Evolutionary conservation across 1,140 invertebrate species (phyloP).

Genomic region (Penaeus vannamei): DNA sequence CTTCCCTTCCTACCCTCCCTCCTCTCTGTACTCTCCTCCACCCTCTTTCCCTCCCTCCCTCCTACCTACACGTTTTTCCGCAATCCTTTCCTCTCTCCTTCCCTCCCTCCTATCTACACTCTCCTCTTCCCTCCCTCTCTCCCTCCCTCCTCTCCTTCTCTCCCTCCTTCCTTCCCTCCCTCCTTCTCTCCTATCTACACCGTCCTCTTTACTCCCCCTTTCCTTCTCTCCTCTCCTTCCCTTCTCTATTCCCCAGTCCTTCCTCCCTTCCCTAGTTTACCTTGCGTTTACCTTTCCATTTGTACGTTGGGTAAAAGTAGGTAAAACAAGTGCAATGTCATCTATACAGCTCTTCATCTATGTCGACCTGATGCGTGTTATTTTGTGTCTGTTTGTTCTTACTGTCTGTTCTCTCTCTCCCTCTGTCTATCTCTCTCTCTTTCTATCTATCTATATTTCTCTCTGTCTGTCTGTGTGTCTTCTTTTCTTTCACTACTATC

Average conservation of each 20-base stretch:
- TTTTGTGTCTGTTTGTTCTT: no score
- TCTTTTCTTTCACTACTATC: not conserved
- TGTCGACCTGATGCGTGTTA: no score
- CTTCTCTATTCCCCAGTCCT: conserved; percentile 1
- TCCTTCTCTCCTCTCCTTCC: conserved; percentile 4
- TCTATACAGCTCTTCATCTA: no score
- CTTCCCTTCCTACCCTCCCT: not conserved
- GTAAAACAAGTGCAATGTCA: no score
- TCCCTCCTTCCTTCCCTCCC: conserved; percentile 7
- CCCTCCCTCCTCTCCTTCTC: conserved; percentile 2
- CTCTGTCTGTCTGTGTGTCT: not conserved
- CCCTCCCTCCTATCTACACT: no score
- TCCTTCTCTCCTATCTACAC: not conserved
- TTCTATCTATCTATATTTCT: not conserved
- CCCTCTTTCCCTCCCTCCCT: not conserved
- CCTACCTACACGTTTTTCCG: no score
- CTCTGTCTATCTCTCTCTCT: conserved; percentile 19
- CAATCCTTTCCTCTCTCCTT: not conserved
- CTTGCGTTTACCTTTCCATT: no score
- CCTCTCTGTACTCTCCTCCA: no score
- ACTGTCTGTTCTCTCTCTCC: not conserved
- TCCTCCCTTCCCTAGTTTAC: not conserved
- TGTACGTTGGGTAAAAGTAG: no score
- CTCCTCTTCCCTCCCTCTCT: not conserved
- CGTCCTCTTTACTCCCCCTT: not conserved